Conservation (phyloP, 2,797 vertebrate genomes). For the Microchirus variegatus region DNA sequence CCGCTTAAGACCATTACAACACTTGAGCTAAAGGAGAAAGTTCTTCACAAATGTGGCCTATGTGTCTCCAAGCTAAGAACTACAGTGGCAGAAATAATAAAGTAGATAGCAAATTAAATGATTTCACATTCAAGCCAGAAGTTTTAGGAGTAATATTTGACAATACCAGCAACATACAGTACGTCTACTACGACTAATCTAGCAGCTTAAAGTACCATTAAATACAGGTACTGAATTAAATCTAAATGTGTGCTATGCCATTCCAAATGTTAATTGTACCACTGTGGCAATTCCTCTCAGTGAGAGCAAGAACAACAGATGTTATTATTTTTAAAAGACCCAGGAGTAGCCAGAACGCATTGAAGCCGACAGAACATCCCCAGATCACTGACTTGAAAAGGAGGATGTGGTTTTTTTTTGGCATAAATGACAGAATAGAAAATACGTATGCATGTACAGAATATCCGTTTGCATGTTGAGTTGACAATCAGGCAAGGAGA, state of each 20-base stretch:
- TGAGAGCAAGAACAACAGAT: constrained; percentile 38
- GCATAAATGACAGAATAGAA: constrained; percentile 2
- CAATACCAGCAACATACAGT: too few relatives aligned
- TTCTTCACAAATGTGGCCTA: too few relatives aligned
- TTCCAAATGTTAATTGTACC: constrained; percentile 43
- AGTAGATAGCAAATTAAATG: too few relatives aligned
- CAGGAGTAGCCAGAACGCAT: constrained; percentile 18
- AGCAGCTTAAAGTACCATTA: too few relatives aligned
- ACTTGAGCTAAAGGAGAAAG: too few relatives aligned
- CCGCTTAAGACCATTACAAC: too few relatives aligned
- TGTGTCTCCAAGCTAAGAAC: too few relatives aligned
- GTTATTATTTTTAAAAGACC: constrained; percentile 29
- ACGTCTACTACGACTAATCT: too few relatives aligned
- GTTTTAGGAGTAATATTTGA: too few relatives aligned
- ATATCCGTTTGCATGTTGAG: not conserved
- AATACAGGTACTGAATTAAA: not conserved
- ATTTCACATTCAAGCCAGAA: too few relatives aligned
- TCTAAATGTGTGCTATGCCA: not conserved
- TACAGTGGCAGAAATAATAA: too few relatives aligned
- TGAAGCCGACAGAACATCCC: constrained; percentile 20
- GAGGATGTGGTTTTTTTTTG: not conserved
- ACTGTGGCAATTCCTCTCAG: constrained; percentile 21
- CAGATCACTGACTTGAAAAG: not conserved
- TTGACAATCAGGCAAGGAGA: not conserved
- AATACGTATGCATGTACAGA: constrained; percentile 3